Base-by-base conservation (phyloP, 2,888 invertebrate genomes). In the Napeogenes sylphis region DNA sequence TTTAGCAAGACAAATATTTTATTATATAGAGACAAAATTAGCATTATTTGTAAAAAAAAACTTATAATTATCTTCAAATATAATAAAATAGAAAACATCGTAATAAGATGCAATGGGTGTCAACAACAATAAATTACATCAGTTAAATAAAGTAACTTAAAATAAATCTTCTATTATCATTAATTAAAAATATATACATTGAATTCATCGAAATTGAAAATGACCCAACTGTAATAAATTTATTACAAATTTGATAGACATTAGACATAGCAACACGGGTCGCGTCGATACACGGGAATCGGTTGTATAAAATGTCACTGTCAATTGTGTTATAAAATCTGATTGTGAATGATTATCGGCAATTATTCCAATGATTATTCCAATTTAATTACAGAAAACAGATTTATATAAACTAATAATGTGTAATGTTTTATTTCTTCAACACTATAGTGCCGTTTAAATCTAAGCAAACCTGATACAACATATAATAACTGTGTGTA, bases 301-400 rank as follows among this genome's bases (percentile, higher is more conserved):
- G 62, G 54, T 61, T 35, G 12, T 35, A 56, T 12, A 10, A 30
- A 57, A 63, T 72, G 71, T 72, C 72, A 72, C 53, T 71, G 71
- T 71, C 71, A 72, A 63, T 66, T 61, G 62, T 55, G 60, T 65
- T 66, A 61, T 54, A 63, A 58, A 61, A 47, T 57, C 56, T 45
- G 64, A 57, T 61, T 65, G 53, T 62, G 57, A 54, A 61, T 42
- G 12, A 42, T 55, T 45, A 59, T 66, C 66, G 62, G 68, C 66
- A 61, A 64, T 59, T 64, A 62, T 62, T 21, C 21, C 21, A 21
- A 21, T 21, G 21, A 21, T 21, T 21, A 21, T 21, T 21, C 64
- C 56, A 58, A 62, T 67, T 65, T 55, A 56, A 57, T 55, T 47
- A 59, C 62, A 61, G 51, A 35, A 59, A 64, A 64, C 64, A 56